A percentile compares a stretch with the other conserved stretches of the same genome.
Conservation (phyloP, 1,140 invertebrate genomes). For the Argopecten irradians region DNA sequence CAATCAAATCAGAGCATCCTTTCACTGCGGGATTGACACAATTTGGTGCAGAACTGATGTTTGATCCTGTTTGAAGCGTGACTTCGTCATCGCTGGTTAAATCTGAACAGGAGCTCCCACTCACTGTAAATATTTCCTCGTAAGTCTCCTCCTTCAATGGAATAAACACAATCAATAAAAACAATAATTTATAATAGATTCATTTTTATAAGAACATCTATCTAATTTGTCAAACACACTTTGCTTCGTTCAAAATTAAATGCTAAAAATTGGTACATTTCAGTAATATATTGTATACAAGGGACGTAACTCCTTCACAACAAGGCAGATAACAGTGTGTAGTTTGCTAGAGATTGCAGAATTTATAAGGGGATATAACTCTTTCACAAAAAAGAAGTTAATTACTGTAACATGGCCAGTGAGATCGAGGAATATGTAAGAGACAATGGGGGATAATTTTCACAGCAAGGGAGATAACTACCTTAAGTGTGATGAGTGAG, state of each 20-base stretch:
- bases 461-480: no score
- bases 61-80: conserved; percentile 22
- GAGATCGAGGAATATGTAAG: not conserved
- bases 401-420: not conserved
- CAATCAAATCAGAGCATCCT: not conserved
- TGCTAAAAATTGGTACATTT: not conserved
- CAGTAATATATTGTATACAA: no score
- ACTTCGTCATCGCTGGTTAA: conserved; percentile 58
- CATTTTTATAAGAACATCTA: not conserved
- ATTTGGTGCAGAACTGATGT: conserved; percentile 38
- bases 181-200: not conserved
- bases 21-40: not conserved
- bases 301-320: not conserved
- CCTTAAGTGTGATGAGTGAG: not conserved
- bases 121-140: conserved; percentile 68
- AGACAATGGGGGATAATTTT: not conserved
- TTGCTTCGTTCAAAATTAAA: not conserved
- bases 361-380: not conserved
- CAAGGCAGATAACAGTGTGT: not conserved
- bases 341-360: not conserved
- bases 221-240: not conserved
- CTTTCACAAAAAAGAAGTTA: no score
- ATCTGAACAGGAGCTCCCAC: conserved; percentile 56
- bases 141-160: conserved; percentile 64
- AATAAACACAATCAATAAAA: conserved; percentile 14